A percentile compares a stretch with the other conserved stretches of the same genome.
Evolutionary conservation across 2,888 invertebrate genomes (phyloP).

Genomic region (Sarcophaga subvicina): DNA sequence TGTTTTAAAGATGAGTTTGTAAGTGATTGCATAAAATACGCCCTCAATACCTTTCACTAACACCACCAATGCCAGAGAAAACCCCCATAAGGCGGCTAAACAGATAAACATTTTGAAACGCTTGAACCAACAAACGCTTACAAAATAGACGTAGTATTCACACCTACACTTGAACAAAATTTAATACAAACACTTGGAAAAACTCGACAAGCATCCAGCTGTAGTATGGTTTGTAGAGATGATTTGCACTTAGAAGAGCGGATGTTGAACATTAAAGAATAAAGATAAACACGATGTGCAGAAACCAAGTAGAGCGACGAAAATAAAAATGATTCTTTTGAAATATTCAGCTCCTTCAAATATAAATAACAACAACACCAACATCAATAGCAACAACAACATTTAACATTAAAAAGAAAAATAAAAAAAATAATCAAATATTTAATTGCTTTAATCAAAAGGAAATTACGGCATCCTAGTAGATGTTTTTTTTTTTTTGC

Average conservation of each 20-base stretch:
- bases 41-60: neutral
- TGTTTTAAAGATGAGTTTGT: neutral
- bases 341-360: conserved; percentile 14
- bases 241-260: conserved; percentile 45
- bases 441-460: conserved; percentile 61
- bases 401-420: neutral
- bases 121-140: neutral
- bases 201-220: neutral
- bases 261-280: conserved; percentile 54
- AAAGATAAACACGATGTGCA: conserved; percentile 3
- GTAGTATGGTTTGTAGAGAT: neutral
- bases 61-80: neutral
- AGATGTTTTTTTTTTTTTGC: neutral
- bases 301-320: conserved; percentile 6
- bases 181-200: neutral
- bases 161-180: neutral
- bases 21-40: conserved; percentile 13
- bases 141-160: neutral
- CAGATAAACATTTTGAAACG: neutral
- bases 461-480: conserved; percentile 47
- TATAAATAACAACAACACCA: conserved; percentile 2
- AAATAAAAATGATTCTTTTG: neutral
- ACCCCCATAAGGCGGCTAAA: neutral
- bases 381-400: neutral
- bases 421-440: conserved; percentile 22